Evolutionary conservation across 2,888 invertebrate species (phyloP), one percentile per base, ranked within the genome.

Genomic region (Theretra japonica): DNA sequence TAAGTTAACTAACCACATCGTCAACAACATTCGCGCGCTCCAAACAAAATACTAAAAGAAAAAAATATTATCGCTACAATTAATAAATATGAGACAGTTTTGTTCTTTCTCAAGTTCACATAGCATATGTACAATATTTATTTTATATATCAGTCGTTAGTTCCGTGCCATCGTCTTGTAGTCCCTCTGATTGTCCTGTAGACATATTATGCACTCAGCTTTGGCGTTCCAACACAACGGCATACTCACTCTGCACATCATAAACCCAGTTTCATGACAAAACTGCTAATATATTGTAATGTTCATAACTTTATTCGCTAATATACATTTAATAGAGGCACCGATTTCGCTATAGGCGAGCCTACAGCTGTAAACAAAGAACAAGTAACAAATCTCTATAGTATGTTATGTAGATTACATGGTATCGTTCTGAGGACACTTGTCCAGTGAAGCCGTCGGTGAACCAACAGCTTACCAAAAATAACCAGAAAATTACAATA

Each of bases 61-160:
- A 83, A 85, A 84, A 86, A 85, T 84, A 85, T n/a, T n/a, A 83
- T 83, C 81, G 76, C 78, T 82, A 82, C 78, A 87, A 86, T 84
- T 87, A 91, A 92, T 91, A 92, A 92, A 92, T 92, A 92, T 90
- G 90, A 92, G 91, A 92, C 86, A 76, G 82, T 84, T 88, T 92
- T 92, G 91, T 91, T 92, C 90, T 83, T 90, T 90, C 87, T 88
- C 88, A 88, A 90, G 88, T 88, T 88, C 84, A 86, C 88, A 86
- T 87, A 86, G 88, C 86, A 80, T 91, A 93, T 92, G 83, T 91
- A 92, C 91, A 93, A 86, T 88, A 82, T 69, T 62, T 81, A 80
- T 80, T 84, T 83, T 86, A 82, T 76, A 79, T 86, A 91, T 93
- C 92, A 93, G 92, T 93, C 92, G 86, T 81, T 88, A 87, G 87